Conservation (phyloP, 2,888 invertebrate genomes). For the Eumacrocentrus americanus region DNA sequence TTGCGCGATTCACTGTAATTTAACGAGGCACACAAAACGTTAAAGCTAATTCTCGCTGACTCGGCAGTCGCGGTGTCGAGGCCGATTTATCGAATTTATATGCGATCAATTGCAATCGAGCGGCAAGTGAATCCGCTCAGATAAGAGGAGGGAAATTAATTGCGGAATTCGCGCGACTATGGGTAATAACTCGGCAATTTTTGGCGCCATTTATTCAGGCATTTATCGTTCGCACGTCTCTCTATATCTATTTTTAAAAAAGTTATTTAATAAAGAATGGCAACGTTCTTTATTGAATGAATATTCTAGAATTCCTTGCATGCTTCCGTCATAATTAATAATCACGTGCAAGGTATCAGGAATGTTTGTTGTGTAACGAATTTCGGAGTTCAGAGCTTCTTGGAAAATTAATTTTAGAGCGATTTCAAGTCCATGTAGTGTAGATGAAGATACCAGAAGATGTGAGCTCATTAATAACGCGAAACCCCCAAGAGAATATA, state of each 20-base stretch:
- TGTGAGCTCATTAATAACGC: slow-evolving; percentile 23
- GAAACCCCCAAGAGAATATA: slow-evolving; percentile 1
- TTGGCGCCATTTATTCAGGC: background rate
- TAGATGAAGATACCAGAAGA: slow-evolving; percentile 5
- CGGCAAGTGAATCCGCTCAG: background rate
- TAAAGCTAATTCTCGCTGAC: background rate
- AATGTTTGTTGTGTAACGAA: background rate
- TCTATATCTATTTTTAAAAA: background rate
- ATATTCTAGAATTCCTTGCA: too few relatives aligned
- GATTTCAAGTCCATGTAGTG: background rate
- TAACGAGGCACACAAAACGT: slow-evolving; percentile 1
- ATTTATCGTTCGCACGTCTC: too few relatives aligned
- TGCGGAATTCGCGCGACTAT: background rate
- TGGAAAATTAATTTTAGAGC: background rate
- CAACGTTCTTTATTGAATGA: too few relatives aligned
- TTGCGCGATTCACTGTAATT: slow-evolving; percentile 3
- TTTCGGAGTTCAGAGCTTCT: background rate
- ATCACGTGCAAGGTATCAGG: background rate
- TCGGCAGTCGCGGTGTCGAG: background rate
- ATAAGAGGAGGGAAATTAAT: background rate
- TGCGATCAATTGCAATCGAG: background rate
- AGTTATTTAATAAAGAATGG: background rate
- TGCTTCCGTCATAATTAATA: too few relatives aligned
- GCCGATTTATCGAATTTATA: slow-evolving; percentile 6
- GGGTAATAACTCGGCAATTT: background rate